Conservation (phyloP, 2,797 vertebrate genomes). For the Poecile montanus region DNA sequence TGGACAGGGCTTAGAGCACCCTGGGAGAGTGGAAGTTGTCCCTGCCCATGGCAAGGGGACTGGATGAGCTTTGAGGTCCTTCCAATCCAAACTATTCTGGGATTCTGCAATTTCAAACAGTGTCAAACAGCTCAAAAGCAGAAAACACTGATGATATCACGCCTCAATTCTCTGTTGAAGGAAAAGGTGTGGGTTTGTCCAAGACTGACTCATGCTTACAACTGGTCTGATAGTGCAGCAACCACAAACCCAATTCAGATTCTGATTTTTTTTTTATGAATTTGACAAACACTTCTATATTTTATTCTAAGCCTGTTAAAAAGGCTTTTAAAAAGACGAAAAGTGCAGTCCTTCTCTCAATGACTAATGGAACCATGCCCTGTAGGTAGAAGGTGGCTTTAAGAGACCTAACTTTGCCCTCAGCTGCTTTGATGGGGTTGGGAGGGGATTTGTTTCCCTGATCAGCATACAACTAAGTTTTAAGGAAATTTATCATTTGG, state of each 20-base stretch:
- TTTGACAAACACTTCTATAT: not conserved
- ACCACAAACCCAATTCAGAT: not conserved
- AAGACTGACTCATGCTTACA: not conserved
- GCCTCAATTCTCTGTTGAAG: not conserved
- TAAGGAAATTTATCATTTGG: constrained; percentile 49
- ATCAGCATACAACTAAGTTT: not conserved
- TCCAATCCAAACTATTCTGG: not conserved
- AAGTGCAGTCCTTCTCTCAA: not conserved
- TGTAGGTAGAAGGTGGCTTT: not conserved
- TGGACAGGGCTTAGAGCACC: not conserved
- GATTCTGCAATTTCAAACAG: not conserved
- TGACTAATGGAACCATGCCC: not conserved
- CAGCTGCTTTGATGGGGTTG: not conserved
- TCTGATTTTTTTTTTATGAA: not conserved
- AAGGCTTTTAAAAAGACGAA: not conserved
- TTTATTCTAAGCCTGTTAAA: not conserved
- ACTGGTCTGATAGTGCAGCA: not conserved
- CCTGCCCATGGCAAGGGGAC: no score
- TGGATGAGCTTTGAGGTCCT: not conserved
- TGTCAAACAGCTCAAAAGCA: not conserved
- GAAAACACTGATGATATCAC: not conserved
- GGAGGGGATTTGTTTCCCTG: constrained; percentile 11
- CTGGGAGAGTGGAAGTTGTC: not conserved
- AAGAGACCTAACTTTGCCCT: not conserved
- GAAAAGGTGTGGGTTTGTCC: not conserved